These are phyloP conservation scores for Pseudopleuronectes americanus DNA, from an alignment of 2,797 vertebrate genomes.

Conservation along the genomic window DNA sequence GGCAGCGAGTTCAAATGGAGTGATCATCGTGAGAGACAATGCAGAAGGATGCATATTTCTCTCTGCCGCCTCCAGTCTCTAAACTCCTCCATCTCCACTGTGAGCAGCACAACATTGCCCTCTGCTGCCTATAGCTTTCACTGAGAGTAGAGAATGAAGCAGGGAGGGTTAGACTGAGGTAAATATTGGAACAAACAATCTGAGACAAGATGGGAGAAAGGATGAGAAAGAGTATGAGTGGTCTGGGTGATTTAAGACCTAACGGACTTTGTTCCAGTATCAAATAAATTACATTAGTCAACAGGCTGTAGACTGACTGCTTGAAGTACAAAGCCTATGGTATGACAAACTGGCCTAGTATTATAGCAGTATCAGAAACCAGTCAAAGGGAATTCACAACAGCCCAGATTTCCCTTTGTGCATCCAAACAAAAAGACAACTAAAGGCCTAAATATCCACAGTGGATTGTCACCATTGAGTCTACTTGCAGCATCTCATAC, in stretches of 20 bases:
- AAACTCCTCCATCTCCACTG: background rate
- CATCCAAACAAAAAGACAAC: background rate
- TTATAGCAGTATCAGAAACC: background rate
- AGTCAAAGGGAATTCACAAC: background rate
- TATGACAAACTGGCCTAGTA: background rate
- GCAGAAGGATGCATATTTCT: constrained; percentile 62
- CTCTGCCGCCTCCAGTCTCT: constrained; percentile 35
- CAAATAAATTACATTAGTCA: background rate
- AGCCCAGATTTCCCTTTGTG: background rate
- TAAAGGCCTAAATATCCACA: background rate
- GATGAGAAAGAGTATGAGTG: background rate
- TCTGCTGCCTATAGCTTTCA: constrained; percentile 58
- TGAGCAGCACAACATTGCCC: constrained; percentile 76
- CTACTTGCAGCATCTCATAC: background rate
- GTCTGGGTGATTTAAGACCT: constrained; percentile 2
- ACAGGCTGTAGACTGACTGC: background rate
- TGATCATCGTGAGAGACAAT: constrained; percentile 71
- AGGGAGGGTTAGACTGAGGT: background rate
- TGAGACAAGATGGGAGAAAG: constrained; percentile 15
- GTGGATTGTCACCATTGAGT: background rate
- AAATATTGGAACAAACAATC: constrained; percentile 15
- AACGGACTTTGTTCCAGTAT: background rate
- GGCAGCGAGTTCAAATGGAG: constrained; percentile 70
- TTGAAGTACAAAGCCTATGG: background rate
- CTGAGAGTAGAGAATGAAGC: background rate